phyloP scores from a whole-genome alignment of 1,140 invertebrate species.

The Oryzaephilus surinamensis region DNA sequence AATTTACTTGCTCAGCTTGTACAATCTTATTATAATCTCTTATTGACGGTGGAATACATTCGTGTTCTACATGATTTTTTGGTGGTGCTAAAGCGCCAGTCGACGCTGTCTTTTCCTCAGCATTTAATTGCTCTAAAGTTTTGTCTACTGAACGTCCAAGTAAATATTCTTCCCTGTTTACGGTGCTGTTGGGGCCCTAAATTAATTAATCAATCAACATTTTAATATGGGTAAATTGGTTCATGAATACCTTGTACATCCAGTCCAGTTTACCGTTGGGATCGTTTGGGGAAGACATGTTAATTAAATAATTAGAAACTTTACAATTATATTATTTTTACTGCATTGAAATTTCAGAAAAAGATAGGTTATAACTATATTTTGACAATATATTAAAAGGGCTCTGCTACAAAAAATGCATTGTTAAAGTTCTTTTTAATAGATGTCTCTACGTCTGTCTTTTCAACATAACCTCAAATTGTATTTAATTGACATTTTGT shows the following conservation, averaged over 20 bases:
- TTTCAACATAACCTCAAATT: too few relatives aligned
- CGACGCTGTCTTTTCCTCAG: conserved; percentile 47
- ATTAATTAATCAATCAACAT: conserved; percentile 15
- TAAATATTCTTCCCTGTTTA: conserved; percentile 82
- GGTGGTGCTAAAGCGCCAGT: conserved; percentile 32
- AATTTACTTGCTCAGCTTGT: conserved; percentile 38
- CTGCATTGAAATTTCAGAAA: background rate
- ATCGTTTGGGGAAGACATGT: conserved; percentile 15
- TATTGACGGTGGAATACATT: conserved; percentile 65
- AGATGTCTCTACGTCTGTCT: too few relatives aligned
- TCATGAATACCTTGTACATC: conserved; percentile 71
- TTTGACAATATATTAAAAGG: too few relatives aligned
- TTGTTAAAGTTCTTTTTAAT: too few relatives aligned
- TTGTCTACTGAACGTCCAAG: conserved; percentile 82
- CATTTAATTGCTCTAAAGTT: conserved; percentile 58
- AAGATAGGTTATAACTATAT: conserved; percentile 3
- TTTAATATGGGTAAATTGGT: conserved; percentile 11
- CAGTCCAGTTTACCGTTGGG: conserved; percentile 67
- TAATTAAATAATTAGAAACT: background rate
- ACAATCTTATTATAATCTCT: conserved; percentile 45
- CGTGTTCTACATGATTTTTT: conserved; percentile 63
- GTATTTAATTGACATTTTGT: too few relatives aligned
- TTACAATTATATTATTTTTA: background rate
- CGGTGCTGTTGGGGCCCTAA: conserved; percentile 54
- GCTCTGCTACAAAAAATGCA: too few relatives aligned